These are phyloP conservation scores for Nowickia ferox DNA, from an alignment of 2,888 invertebrate species.

Conservation along the genomic window DNA sequence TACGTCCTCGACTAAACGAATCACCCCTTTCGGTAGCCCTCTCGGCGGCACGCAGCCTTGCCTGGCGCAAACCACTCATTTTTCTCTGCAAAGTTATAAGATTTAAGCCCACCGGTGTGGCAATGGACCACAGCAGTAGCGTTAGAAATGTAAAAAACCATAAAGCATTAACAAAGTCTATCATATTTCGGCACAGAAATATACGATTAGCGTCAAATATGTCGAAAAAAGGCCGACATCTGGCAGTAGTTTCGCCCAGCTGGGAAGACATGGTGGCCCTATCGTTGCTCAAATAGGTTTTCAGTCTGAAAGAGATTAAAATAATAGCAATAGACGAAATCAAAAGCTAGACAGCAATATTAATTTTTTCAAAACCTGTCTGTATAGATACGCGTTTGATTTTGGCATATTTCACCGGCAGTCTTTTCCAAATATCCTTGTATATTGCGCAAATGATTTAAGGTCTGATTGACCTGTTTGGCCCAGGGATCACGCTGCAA, in stretches of 20 bases:
- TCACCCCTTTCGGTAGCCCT: conserved; percentile 64
- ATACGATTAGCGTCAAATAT: conserved; percentile 87
- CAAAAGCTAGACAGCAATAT: background rate
- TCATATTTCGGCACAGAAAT: conserved; percentile 82
- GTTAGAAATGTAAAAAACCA: conserved; percentile 87
- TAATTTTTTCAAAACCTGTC: conserved; percentile 76
- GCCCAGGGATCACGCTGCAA: conserved; percentile 89
- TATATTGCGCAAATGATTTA: conserved; percentile 89
- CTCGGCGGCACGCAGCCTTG: conserved; percentile 74
- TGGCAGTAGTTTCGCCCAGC: conserved; percentile 87
- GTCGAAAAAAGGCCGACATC: conserved; percentile 89
- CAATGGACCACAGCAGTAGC: conserved; percentile 85
- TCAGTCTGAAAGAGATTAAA: conserved; percentile 83
- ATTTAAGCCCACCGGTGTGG: conserved; percentile 86
- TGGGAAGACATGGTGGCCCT: conserved; percentile 87
- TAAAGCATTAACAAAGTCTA: conserved; percentile 85
- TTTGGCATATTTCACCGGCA: conserved; percentile 88
- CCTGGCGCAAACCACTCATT: conserved; percentile 76
- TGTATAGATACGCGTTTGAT: conserved; percentile 84
- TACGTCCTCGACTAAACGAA: conserved; percentile 65
- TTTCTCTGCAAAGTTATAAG: conserved; percentile 83
- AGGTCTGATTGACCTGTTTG: conserved; percentile 88
- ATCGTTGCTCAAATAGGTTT: conserved; percentile 88
- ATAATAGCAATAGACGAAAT: background rate
- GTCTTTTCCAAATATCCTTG: conserved; percentile 90